Percentiles rank a stretch among this genome's conserved stretches.
These are phyloP conservation scores for Gryllus longicercus DNA, from an alignment of 2,888 invertebrate species.

Conservation along the genomic window DNA sequence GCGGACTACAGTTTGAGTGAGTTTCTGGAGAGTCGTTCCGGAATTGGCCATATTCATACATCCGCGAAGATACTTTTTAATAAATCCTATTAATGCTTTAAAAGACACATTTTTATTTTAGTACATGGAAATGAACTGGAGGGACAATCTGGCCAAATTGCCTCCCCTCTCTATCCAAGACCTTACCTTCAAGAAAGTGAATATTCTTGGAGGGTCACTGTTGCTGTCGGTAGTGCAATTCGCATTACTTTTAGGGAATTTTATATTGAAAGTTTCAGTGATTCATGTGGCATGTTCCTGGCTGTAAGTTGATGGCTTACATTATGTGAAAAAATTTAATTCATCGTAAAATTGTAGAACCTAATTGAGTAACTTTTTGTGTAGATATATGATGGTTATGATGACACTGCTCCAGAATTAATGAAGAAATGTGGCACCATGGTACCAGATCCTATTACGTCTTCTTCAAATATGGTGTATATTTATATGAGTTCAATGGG, in stretches of 20 bases:
- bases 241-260: constrained; percentile 54
- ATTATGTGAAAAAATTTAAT: background rate
- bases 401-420: constrained; percentile 59
- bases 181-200: constrained; percentile 48
- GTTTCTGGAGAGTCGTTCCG: constrained; percentile 35
- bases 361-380: no score
- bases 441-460: constrained; percentile 53
- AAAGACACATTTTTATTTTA: constrained; percentile 41
- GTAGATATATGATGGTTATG: constrained; percentile 72
- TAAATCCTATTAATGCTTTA: no score
- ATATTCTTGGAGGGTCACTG: constrained; percentile 70
- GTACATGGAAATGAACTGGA: constrained; percentile 66
- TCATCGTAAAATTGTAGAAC: background rate
- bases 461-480: constrained; percentile 63
- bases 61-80: no score
- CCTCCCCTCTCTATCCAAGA: constrained; percentile 74
- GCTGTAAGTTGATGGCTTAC: constrained; percentile 33
- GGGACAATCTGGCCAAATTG: constrained; percentile 65
- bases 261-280: constrained; percentile 44
- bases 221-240: constrained; percentile 52
- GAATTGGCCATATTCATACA: no score
- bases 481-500: constrained; percentile 53
- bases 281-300: constrained; percentile 34
- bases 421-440: constrained; percentile 55
- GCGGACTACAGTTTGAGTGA: constrained; percentile 67